Conservation (phyloP, 92 coral and sea anemone species). For the Umimayanthus chanpuru region DNA sequence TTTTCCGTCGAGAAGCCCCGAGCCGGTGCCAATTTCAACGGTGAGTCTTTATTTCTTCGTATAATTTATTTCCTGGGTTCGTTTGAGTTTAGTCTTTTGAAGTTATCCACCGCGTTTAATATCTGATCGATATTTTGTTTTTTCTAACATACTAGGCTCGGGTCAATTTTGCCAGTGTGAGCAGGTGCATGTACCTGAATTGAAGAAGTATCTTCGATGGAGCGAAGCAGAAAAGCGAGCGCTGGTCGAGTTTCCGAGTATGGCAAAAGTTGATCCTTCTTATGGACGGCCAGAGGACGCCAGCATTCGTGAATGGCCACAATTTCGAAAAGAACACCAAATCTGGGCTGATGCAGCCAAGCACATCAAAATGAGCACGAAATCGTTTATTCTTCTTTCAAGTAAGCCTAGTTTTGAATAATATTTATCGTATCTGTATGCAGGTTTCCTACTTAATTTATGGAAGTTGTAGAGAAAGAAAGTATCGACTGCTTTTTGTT, state of each 20-base stretch:
- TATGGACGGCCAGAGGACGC: conserved; percentile 6
- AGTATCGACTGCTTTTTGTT: background rate
- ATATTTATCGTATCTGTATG: too few relatives aligned
- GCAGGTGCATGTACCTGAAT: background rate
- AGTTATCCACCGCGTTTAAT: too few relatives aligned
- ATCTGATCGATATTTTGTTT: too few relatives aligned
- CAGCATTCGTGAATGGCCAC: conserved; percentile 4
- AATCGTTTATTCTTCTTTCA: conserved; percentile 32
- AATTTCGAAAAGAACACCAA: background rate
- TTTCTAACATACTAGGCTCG: background rate
- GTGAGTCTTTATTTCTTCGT: background rate
- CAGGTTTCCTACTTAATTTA: too few relatives aligned
- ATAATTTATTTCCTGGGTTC: background rate
- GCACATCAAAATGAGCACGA: conserved; percentile 22
- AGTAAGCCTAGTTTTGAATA: conserved; percentile 12
- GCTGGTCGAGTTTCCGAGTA: conserved; percentile 38
- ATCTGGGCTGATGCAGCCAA: conserved; percentile 40
- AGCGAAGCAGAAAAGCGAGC: conserved; percentile 44
- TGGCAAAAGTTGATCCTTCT: conserved; percentile 29
- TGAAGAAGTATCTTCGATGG: conserved; percentile 2
- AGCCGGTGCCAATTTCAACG: background rate
- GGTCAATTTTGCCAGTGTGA: background rate
- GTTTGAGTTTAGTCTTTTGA: too few relatives aligned
- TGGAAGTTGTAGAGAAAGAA: too few relatives aligned
- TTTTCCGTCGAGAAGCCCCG: background rate